phyloP scores from a whole-genome alignment of 2,888 invertebrate species.

The Podotricha telesiphe region DNA sequence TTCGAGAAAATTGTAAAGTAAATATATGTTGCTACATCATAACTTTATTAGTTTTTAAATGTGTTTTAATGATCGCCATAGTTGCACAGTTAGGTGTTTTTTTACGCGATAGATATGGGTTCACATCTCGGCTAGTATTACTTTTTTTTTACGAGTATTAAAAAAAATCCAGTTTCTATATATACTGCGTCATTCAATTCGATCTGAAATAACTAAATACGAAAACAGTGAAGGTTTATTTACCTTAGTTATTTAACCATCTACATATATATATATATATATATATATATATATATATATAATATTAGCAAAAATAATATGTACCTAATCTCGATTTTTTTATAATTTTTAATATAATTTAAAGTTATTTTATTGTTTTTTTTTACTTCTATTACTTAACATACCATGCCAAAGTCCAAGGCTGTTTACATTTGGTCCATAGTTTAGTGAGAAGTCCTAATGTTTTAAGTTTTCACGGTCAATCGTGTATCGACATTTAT shows the following conservation, averaged over 20 bases:
- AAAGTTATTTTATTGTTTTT: too few species aligned
- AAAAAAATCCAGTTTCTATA: too few species aligned
- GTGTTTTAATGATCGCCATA: not conserved
- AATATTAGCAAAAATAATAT: too few species aligned
- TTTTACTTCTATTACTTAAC: not conserved
- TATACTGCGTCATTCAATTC: too few species aligned
- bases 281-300: too few species aligned
- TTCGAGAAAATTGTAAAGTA: constrained; percentile 16
- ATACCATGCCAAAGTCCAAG: not conserved
- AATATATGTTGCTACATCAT: not conserved
- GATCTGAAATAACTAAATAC: too few species aligned
- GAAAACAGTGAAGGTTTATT: too few species aligned
- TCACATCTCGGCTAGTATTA: not conserved
- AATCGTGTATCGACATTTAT: not conserved
- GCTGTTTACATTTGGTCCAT: not conserved
- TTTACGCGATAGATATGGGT: not conserved
- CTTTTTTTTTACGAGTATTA: too few species aligned
- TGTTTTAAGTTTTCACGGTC: constrained; percentile 12
- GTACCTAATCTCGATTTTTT: too few species aligned
- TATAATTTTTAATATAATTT: too few species aligned
- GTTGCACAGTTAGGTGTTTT: not conserved
- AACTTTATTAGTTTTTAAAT: constrained; percentile 8
- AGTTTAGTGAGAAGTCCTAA: not conserved
- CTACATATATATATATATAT: too few species aligned
- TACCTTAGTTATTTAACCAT: too few species aligned